Percentiles rank a stretch among this genome's conserved stretches.
These are phyloP conservation scores for Malurus cyaneus DNA, from an alignment of 2,113 vertebrate genomes.

Conservation along the genomic window DNA sequence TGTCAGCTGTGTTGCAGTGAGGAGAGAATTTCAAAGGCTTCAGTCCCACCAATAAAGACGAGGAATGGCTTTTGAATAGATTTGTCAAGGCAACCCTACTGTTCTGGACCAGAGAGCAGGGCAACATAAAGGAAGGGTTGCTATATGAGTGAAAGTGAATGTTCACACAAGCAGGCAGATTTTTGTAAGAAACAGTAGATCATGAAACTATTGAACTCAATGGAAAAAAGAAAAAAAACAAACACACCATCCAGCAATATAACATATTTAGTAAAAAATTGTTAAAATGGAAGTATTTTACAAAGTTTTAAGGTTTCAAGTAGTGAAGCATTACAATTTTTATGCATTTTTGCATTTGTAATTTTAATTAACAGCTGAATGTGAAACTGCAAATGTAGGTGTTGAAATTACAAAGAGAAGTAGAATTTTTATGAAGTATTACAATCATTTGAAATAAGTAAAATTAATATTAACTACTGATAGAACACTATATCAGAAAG, in stretches of 20 bases:
- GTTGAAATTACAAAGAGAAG: conserved; percentile 70
- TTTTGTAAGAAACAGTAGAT: conserved; percentile 86
- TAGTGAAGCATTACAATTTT: conserved; percentile 52
- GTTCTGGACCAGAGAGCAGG: conserved; percentile 90
- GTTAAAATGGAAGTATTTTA: conserved; percentile 68
- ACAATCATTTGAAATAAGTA: conserved; percentile 75
- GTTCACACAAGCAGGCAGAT: conserved; percentile 88
- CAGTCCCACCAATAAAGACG: conserved; percentile 87
- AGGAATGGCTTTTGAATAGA: conserved; percentile 92
- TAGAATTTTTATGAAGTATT: conserved; percentile 72
- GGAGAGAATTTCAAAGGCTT: conserved; percentile 87
- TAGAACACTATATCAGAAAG: conserved; percentile 77
- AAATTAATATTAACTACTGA: conserved; percentile 81
- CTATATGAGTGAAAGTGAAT: conserved; percentile 88
- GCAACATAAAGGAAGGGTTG: conserved; percentile 89
- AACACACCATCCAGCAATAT: conserved; percentile 77
- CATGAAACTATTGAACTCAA: conserved; percentile 85
- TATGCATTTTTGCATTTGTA: conserved; percentile 63
- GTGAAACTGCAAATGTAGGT: conserved; percentile 68
- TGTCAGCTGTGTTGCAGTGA: conserved; percentile 95
- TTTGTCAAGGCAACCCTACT: conserved; percentile 96
- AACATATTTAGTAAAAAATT: conserved; percentile 69
- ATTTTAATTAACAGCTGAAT: conserved; percentile 79
- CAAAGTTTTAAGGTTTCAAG: conserved; percentile 64
- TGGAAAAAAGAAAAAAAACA: conserved; percentile 77